phyloP scores from a whole-genome alignment of 2,888 invertebrate genomes.

The Pterobdella sp. region DNA sequence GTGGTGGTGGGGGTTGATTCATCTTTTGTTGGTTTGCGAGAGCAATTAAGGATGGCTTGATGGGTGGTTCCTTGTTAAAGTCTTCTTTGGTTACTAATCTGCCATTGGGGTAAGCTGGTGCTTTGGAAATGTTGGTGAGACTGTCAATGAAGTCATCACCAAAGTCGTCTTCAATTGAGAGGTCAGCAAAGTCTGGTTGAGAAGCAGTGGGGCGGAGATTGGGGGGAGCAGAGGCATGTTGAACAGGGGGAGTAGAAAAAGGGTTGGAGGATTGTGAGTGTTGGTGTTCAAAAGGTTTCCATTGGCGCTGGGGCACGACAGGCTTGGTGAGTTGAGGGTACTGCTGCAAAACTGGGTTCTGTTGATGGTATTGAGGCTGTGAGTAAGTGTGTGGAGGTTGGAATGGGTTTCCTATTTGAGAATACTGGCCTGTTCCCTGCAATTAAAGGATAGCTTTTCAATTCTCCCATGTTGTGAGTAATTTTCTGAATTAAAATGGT shows the following conservation, averaged over 20 bases:
- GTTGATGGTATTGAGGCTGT: not conserved
- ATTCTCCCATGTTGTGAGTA: not conserved
- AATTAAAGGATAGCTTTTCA: not conserved
- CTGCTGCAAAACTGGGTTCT: not conserved
- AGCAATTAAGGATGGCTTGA: conserved; percentile 27
- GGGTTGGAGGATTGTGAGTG: not conserved
- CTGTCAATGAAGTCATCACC: not conserved
- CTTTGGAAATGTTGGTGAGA: conserved; percentile 2
- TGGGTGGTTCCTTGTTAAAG: conserved; percentile 30
- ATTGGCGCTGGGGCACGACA: not conserved
- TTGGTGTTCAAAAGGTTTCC: not conserved
- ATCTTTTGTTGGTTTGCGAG: not conserved
- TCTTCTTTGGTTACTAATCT: conserved; percentile 24
- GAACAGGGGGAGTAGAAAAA: not conserved
- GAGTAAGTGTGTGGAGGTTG: not conserved
- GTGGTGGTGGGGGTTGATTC: not conserved
- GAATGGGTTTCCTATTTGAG: not conserved
- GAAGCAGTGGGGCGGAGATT: not conserved
- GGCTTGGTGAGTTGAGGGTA: not conserved
- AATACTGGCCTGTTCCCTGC: not conserved
- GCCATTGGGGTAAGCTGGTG: conserved; percentile 5
- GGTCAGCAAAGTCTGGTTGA: not conserved
- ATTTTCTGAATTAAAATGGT: not conserved
- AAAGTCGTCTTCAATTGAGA: not conserved
- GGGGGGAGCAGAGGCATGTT: not conserved